Base-by-base conservation (phyloP, 2,113 vertebrate species). In the Fulica atra region DNA sequence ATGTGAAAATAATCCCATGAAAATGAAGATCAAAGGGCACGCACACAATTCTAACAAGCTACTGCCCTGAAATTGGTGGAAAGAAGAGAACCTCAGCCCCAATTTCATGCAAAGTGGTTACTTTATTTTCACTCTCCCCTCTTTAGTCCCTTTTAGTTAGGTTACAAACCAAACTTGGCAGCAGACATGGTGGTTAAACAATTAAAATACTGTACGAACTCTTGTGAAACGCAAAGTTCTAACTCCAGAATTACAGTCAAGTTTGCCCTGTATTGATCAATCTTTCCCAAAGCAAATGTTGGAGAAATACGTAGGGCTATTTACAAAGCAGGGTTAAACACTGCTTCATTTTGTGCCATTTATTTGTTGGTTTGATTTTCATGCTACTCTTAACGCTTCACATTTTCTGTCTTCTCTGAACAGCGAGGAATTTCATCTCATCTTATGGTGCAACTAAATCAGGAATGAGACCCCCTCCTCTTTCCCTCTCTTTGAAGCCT, bases 161-260 rank as follows among this genome's bases (percentile, higher is more conserved):
- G 78, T 97, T 96, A 97, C 88, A 95, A 97, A 97, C 93, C 93
- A 96, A 98, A 98, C 97, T 98, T 98, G 98, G 98, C 98, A 98
- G 98, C 97, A 98, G 97, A 90, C 42, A 15, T 11, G 10, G 57
- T 72, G 17, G 64, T 94, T 81, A 85, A 96, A 83, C 63, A 82
- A 87, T 86, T 93, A 70, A 96, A 96, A 84, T 48, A 91, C 73
- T 28, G 82, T 57, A 71, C 6, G 42, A 40, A 35, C 57, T 94
- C 77, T 84, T 65, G 54, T 91, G 91, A 95, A 93, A 95, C 48
- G 54, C 54, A 38, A 80, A 94, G 90, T 96, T 97, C 77, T 93
- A 96, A 93, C 86, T 96, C 93, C 57, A 44, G 86, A 70, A 94
- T 6, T 77, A 56, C 35, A 69, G 70, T 65, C 36, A 50, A 46